A percentile compares a stretch with the other conserved stretches of the same genome.
phyloP scores from a whole-genome alignment of 2,888 invertebrate species.

The Malthinus seriepunctatus region DNA sequence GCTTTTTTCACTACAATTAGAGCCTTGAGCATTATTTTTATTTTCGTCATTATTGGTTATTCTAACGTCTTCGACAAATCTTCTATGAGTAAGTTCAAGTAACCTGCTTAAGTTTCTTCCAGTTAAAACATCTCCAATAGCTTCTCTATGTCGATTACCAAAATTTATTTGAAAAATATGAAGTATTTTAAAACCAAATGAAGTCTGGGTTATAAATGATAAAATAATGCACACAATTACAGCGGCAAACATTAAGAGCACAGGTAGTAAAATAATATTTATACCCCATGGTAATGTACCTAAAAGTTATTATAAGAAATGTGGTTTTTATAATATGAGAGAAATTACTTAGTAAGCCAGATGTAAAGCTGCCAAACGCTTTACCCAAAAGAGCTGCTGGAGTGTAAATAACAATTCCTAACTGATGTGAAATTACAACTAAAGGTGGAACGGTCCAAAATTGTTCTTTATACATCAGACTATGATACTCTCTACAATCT shows the following conservation, averaged over 20 bases:
- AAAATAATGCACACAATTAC: slow-evolving; percentile 22
- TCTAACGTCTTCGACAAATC: slow-evolving; percentile 27
- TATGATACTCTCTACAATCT: slow-evolving; percentile 25
- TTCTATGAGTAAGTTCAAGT: slow-evolving; percentile 19
- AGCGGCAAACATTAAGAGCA: slow-evolving; percentile 20
- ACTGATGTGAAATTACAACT: slow-evolving; percentile 23
- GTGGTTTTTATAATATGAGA: background rate
- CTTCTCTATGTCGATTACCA: slow-evolving; percentile 17
- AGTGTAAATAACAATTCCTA: slow-evolving; percentile 23
- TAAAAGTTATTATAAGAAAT: slow-evolving; percentile 5
- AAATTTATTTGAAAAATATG: slow-evolving; percentile 23
- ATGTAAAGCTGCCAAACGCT: slow-evolving; percentile 19
- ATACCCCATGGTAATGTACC: slow-evolving; percentile 22
- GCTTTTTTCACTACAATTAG: background rate
- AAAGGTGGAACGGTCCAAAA: slow-evolving; percentile 26
- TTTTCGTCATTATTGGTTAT: background rate
- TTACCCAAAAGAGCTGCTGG: slow-evolving; percentile 22
- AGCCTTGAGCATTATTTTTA: background rate
- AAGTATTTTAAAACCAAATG: slow-evolving; percentile 21
- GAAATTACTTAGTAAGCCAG: slow-evolving; percentile 19
- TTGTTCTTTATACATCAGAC: slow-evolving; percentile 16
- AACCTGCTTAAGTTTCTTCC: slow-evolving; percentile 18
- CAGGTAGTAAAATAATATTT: slow-evolving; percentile 18
- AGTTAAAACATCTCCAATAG: slow-evolving; percentile 14
- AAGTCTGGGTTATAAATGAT: slow-evolving; percentile 23